phyloP scores from a whole-genome alignment of 2,113 vertebrate species.

The Spheniscus mendiculus region DNA sequence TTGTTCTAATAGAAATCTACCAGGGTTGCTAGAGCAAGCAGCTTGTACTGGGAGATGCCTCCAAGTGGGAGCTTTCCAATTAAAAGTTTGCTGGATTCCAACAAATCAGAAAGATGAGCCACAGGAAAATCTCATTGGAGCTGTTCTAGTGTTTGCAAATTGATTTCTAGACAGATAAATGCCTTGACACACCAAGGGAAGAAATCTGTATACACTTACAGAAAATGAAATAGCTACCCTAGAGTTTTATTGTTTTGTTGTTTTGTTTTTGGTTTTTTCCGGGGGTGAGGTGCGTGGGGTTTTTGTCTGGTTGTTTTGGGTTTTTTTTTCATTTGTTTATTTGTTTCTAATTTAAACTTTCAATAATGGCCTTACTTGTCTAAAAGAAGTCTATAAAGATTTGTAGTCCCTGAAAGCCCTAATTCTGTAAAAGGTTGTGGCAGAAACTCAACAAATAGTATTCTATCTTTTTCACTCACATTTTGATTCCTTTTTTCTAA shows the following conservation, averaged over 20 bases:
- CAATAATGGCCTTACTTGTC: background rate
- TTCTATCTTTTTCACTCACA: background rate
- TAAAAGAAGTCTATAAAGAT: background rate
- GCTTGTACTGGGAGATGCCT: background rate
- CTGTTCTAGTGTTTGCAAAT: background rate
- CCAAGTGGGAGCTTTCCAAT: background rate
- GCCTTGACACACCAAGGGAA: background rate
- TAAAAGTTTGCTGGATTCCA: background rate
- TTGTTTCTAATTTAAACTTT: background rate
- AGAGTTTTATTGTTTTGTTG: background rate
- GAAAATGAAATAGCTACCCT: background rate
- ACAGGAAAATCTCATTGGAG: background rate
- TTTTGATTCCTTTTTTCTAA: background rate
- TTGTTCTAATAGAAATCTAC: background rate
- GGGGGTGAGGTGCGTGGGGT: fast-evolving
- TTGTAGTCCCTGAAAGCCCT: background rate
- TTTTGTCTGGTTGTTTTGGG: background rate
- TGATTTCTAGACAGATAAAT: background rate
- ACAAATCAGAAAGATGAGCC: background rate
- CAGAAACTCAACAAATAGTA: background rate
- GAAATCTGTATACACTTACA: background rate
- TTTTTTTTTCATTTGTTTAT: background rate
- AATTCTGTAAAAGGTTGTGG: background rate
- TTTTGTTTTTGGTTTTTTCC: too few relatives aligned
- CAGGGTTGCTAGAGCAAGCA: background rate